Base-by-base conservation (phyloP, 2,888 invertebrate species). In the Mamestra brassicae region DNA sequence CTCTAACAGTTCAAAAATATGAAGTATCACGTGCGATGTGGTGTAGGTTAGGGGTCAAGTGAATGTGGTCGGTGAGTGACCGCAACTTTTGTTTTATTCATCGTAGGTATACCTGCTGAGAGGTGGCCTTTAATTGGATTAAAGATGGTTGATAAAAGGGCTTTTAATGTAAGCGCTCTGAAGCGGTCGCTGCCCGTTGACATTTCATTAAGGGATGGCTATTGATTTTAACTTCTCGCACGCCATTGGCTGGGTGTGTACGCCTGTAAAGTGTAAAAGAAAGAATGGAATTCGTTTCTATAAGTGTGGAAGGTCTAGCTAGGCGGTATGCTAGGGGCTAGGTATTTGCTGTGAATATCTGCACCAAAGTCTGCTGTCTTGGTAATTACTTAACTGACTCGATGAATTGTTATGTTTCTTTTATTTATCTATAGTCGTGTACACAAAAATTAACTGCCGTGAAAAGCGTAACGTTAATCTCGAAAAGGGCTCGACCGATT, bases 61-160 rank as follows among this genome's bases (percentile, higher is more conserved):
- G 55, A 71, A 66, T 81, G 36, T 93, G 93, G 94, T 79, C 75
- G 85, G 68, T 78, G 74, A 80, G 80, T 84, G 86, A 88, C 85
- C 86, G 84, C 87, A 91, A 91, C 93, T 94, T 93, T 94, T 96
- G 95, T 95, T 93, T 95, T 95, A 95, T 96, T 95, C 95, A 95
- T 91, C 86, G 85, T 89, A 87, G 91, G 87, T 90, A 87, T 91
- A 93, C 92, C 92, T 93, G 92, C 90, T 92, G 92, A 94, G 94
- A 94, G 95, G 90, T 90, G 88, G 91, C 88, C 88, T 91, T 93
- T 95, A 95, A 95, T 95, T 94, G 94, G 94, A 96, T 96, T 95
- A 95, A 93, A 94, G 94, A 94, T 94, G 91, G 92, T 93, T 93
- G 95, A 95, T 95, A 94, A 91, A 85, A 94, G 92, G 90, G 91